Base-by-base conservation (phyloP, 2,113 vertebrate genomes). In the Lophius piscatorius region DNA sequence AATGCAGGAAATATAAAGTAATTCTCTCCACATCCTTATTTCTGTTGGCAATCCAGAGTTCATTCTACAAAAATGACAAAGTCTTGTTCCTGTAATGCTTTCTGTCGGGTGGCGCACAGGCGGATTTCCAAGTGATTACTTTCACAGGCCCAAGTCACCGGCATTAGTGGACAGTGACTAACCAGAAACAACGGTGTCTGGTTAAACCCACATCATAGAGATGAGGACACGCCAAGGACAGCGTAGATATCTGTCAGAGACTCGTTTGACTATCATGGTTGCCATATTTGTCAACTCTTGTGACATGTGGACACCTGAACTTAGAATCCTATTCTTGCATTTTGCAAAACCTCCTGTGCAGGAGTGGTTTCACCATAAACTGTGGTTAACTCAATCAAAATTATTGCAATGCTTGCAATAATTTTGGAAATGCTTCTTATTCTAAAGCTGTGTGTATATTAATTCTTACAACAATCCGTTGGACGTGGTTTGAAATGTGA, bases 91-190 rank as follows among this genome's bases (percentile, higher is more conserved):
- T 66, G 64, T 40, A 34, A 60, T 12, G 17, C 21, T 24, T 70
- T 34, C 65, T 75, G 44, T 62, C 68, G 63, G 64, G 50, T 60
- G 46, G 45, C 54, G 71, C 9, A 18, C 45, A 29, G 58, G 55
- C 36, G 42, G 22, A 68, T 73, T 76, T 80, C 70, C 51, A 47
- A 72, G 57, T 20, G 20, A 78, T 70, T 78, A 57, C 54, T 76
- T 66, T 59, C 36, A 41, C 28, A 41, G 51, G 51, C 57, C 51
- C 46, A 46, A 65, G 51, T 70, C 59, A 54, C 34, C 2, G 33
- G 8, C 57, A 45, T 64, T 36, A 78, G 40, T 28, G 52, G 67
- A 55, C 13, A 35, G 26, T 42, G 56, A 51, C 40, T 57, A 21
- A 38, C 34, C 51, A 63, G 33, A 65, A 58, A 65, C 44, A 17